Percentiles rank a stretch among this genome's conserved stretches.
phyloP scores from a whole-genome alignment of 2,797 vertebrate genomes.

The Pseudotriccus pelzelni region DNA sequence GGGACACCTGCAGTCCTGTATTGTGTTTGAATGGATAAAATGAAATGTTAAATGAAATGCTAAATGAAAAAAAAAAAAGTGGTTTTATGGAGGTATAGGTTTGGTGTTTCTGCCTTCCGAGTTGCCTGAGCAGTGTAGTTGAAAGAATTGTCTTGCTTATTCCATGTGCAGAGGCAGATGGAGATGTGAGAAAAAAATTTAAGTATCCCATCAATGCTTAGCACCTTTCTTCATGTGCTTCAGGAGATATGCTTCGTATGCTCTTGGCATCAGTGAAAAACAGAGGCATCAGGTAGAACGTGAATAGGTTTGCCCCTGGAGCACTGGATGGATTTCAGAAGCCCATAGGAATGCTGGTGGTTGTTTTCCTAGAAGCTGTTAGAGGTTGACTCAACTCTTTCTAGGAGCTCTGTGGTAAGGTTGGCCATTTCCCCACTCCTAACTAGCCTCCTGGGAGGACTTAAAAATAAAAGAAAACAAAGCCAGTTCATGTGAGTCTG shows the following conservation, averaged over 20 bases:
- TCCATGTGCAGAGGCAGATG: background rate
- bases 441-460: background rate
- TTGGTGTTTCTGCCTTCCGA: background rate
- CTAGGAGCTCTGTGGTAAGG: background rate
- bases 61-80: too few species aligned
- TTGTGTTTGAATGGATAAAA: background rate
- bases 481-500: background rate
- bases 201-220: fast-evolving
- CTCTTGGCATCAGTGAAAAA: background rate
- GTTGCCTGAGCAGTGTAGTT: background rate
- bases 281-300: fast-evolving
- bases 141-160: background rate
- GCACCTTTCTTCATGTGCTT: fast-evolving
- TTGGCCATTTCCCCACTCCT: background rate
- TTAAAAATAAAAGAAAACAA: conserved; percentile 2
- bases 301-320: background rate
- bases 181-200: background rate
- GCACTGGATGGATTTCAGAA: background rate
- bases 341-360: background rate
- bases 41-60: background rate
- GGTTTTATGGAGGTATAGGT: fast-evolving
- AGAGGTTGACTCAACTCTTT: background rate
- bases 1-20: background rate
- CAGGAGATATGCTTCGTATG: background rate
- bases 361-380: conserved; percentile 36